Evolutionary conservation across 2,888 invertebrate genomes (phyloP).

Genomic region (Euzetes globulus): DNA sequence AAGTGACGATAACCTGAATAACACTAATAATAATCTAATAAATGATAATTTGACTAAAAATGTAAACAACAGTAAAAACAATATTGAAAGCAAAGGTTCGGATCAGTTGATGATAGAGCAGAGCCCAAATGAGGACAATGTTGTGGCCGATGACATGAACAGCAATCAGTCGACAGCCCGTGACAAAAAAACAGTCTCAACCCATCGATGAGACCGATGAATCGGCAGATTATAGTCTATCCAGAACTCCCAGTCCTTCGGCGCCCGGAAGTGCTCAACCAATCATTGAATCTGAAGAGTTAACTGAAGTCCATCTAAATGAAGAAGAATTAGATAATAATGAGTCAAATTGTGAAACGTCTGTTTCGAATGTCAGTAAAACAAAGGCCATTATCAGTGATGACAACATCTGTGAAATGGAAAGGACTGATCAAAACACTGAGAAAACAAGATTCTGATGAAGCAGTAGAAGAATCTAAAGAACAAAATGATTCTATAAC

Average conservation of each 20-base stretch:
- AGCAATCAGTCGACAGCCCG: background rate
- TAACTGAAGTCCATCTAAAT: background rate
- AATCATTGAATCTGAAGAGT: background rate
- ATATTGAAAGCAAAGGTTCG: background rate
- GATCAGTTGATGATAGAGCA: background rate
- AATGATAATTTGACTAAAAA: background rate
- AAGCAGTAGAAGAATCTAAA: background rate
- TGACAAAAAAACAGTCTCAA: background rate
- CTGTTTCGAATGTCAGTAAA: background rate
- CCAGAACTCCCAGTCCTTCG: background rate
- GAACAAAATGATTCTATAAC: background rate
- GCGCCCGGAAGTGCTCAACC: background rate
- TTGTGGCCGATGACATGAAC: background rate
- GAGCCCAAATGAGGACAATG: background rate
- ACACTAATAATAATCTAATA: slow-evolving; percentile 7
- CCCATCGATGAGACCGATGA: background rate
- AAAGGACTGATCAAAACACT: background rate
- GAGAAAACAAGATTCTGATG: background rate
- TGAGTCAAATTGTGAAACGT: background rate
- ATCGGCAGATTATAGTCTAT: background rate
- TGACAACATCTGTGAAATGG: background rate
- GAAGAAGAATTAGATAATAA: background rate
- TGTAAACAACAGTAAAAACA: background rate
- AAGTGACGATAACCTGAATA: slow-evolving; percentile 7
- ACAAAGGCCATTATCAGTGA: background rate